Conservation (phyloP, 2,888 invertebrate genomes). For the Melanotus villosus region DNA sequence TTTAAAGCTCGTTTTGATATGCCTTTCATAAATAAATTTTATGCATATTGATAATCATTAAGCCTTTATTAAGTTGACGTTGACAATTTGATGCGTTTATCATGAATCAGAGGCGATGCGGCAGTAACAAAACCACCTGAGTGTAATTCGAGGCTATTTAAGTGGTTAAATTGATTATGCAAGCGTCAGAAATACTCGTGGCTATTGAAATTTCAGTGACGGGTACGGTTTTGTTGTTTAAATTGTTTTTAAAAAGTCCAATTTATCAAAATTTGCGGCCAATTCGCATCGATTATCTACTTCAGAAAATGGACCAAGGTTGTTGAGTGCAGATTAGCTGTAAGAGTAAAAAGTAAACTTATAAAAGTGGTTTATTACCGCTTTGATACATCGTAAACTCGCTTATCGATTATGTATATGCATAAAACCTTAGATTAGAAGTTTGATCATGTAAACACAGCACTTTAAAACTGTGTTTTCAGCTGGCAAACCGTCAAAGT, state of each 20-base stretch:
- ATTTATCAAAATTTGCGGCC: slow-evolving; percentile 11
- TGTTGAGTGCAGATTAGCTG: slow-evolving; percentile 1
- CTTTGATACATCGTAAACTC: slow-evolving; percentile 23
- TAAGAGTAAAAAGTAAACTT: slow-evolving; percentile 11
- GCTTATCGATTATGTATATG: slow-evolving; percentile 3
- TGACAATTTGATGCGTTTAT: slow-evolving; percentile 16
- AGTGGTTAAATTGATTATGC: background rate
- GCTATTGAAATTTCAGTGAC: background rate
- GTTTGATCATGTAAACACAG: background rate
- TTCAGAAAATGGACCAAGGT: slow-evolving; percentile 17
- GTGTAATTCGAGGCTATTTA: background rate
- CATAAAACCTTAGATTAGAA: background rate
- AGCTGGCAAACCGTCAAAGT: slow-evolving; percentile 24
- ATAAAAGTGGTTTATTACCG: slow-evolving; percentile 19
- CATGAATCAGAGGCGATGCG: background rate
- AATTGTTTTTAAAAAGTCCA: slow-evolving; percentile 20
- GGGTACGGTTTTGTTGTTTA: slow-evolving; percentile 4
- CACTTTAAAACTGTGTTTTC: background rate
- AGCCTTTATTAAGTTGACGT: slow-evolving; percentile 7
- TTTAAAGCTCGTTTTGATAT: background rate
- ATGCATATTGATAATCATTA: background rate
- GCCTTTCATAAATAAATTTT: background rate
- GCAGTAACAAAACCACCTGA: slow-evolving; percentile 6
- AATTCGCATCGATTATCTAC: slow-evolving; percentile 11
- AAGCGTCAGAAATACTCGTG: background rate